Evolutionary conservation across 1,140 invertebrate genomes (phyloP).

Genomic region (Zaprionus africanus): DNA sequence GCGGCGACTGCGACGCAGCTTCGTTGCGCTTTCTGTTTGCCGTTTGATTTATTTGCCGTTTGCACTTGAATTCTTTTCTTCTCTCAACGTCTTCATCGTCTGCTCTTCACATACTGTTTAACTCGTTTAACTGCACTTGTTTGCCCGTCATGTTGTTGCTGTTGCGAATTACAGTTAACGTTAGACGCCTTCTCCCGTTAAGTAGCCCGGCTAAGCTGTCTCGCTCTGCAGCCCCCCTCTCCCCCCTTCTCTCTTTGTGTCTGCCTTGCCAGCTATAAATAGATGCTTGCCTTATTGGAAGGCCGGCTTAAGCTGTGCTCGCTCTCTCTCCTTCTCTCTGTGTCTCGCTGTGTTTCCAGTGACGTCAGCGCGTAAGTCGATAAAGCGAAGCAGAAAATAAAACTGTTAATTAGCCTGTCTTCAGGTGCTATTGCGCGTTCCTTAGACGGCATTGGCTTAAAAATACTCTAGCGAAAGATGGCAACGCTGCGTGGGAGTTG

Average conservation of each 20-base stretch:
- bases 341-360: constrained; percentile 8
- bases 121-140: constrained; percentile 79
- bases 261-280: constrained; percentile 44
- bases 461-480: background rate
- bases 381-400: background rate
- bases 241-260: background rate
- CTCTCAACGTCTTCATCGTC: constrained; percentile 21
- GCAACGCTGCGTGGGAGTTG: background rate
- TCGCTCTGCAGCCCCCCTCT: background rate
- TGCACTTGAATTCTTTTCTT: constrained; percentile 75
- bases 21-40: constrained; percentile 67
- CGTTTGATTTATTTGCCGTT: constrained; percentile 78
- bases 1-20: constrained; percentile 23
- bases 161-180: constrained; percentile 68
- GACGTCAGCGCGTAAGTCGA: constrained; percentile 34
- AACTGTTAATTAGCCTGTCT: constrained; percentile 33
- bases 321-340: background rate
- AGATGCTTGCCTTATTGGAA: constrained; percentile 47
- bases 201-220: constrained; percentile 57
- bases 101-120: constrained; percentile 21
- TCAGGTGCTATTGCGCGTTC: constrained; percentile 9
- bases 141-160: constrained; percentile 29
- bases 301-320: constrained; percentile 35
- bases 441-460: background rate
- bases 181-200: constrained; percentile 50